Evolutionary conservation across 2,113 vertebrate species (phyloP), one percentile per base, ranked within the genome.

Genomic region (Cygnus atratus): DNA sequence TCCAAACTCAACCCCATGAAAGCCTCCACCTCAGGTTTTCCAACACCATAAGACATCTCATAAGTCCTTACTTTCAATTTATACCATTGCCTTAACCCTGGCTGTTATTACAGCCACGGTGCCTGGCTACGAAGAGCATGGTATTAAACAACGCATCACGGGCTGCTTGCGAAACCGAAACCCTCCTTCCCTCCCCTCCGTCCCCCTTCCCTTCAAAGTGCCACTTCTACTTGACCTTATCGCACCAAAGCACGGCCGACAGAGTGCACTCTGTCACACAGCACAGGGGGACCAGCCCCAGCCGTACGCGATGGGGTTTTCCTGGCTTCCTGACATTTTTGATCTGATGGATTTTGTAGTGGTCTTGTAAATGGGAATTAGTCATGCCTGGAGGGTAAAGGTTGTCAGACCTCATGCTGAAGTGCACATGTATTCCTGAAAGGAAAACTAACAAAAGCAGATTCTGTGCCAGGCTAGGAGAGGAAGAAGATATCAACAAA

Each of bases 321-420:
- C 92, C 97, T 90, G 95, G 26, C 79, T 96, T 70, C 92, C 96
- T 62, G 89, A 91, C 92, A 83, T 79, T 88, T 76, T 59, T 68
- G 80, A 93, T 88, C 95, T 94, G 95, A 90, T 65, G 89, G 94
- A 94, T 96, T 94, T 92, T 95, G 93, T 95, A 88, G 93, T 72
- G 87, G 68, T 67, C 97, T 96, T 97, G 96, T 95, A 96, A 96
- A 92, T 29, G 82, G 89, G 95, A 96, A 95, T 96, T 93, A 95
- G 85, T 94, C 93, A 92, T 93, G 93, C 94, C 87, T 95, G 67
- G 57, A 96, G 91, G 97, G 96, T 94, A 95, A 90, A 96, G 96
- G 96, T 86, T 96, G 94, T 92, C 94, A 96, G 93, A 86, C 91
- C 95, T 96, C 96, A 97, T 87, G 96, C 95, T 96, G 95, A 95